Base-by-base conservation (phyloP, 2,113 vertebrate species). In the Lepus timidus region DNA sequence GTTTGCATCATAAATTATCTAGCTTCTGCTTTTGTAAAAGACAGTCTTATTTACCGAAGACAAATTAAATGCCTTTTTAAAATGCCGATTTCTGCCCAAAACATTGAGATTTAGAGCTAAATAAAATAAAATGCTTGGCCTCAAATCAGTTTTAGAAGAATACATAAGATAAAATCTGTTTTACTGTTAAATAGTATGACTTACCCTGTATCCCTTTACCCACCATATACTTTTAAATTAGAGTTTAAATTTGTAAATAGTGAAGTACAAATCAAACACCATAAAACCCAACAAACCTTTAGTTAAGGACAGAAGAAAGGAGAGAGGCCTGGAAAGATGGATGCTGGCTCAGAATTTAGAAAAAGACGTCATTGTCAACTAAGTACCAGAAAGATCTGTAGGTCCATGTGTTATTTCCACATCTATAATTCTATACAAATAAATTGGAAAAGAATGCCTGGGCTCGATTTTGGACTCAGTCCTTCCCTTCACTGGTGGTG, bases 81-180 rank as follows among this genome's bases (percentile, higher is more conserved):
- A 75, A 62, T 64, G 17, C 61, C 90, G 81, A 22, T 70, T 31
- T 79, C 58, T 70, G 29, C 49, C 36, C 16, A 58, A 36, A 78
- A 84, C 25, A 4, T 49, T 78, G 78, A 88, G 12, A 62, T 71
- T 86, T 79, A 74, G 91, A 83, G 64, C 36, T 55, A 88, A 82
- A 67, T 70, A 88, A 84, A 61, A 71, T 25, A 95, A 91, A 88
- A 83, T 79, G 22, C 2, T 33, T 90, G 12, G 12, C 33, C 33
- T 85, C 39, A n/a, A 65, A 52, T 58, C 20, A 49, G 67, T 51
- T 87, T 96, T 84, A 83, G 25, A 94, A 86, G 85, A 84, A 90
- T 91, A 83, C 90, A 83, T 76, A 76, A 92, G 17, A 31, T 39
- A 83, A 91, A 76, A 74, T 44, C 33, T 71, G 44, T 64, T 85